Evolutionary conservation across 2,797 vertebrate species (phyloP).

Genomic region (Xerus rutilus): DNA sequence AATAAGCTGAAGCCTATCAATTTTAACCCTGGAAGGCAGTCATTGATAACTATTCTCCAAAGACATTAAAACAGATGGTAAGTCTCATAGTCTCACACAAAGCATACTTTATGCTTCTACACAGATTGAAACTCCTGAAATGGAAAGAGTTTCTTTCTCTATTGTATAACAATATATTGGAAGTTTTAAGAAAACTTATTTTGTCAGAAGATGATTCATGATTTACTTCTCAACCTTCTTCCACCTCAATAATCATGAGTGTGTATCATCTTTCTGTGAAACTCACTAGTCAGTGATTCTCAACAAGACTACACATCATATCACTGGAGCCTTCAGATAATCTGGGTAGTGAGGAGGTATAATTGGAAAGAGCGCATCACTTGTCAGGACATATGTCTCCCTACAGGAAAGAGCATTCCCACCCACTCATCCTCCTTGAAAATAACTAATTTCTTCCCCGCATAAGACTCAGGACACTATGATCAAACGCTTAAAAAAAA

Average conservation of each 20-base stretch:
- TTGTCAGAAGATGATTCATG: background rate
- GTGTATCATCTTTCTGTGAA: background rate
- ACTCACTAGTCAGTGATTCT: background rate
- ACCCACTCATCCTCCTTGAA: background rate
- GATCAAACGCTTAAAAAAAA: background rate
- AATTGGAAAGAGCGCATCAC: background rate
- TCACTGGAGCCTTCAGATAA: background rate
- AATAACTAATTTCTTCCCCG: background rate
- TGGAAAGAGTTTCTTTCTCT: background rate
- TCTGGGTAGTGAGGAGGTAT: background rate
- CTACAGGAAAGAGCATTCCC: background rate
- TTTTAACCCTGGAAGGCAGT: background rate
- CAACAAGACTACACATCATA: background rate
- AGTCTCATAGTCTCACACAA: background rate
- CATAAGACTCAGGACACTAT: background rate
- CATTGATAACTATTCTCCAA: conserved; percentile 36
- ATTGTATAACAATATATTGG: background rate
- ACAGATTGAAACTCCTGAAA: background rate
- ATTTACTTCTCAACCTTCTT: background rate
- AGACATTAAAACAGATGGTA: background rate
- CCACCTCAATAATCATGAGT: background rate
- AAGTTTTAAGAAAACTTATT: background rate
- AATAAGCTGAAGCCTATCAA: background rate
- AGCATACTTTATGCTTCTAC: background rate
- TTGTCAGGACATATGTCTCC: background rate